Percentiles rank a stretch among this genome's conserved stretches.
Conservation (phyloP, 2,113 vertebrate species). For the Dasypus novemcinctus region DNA sequence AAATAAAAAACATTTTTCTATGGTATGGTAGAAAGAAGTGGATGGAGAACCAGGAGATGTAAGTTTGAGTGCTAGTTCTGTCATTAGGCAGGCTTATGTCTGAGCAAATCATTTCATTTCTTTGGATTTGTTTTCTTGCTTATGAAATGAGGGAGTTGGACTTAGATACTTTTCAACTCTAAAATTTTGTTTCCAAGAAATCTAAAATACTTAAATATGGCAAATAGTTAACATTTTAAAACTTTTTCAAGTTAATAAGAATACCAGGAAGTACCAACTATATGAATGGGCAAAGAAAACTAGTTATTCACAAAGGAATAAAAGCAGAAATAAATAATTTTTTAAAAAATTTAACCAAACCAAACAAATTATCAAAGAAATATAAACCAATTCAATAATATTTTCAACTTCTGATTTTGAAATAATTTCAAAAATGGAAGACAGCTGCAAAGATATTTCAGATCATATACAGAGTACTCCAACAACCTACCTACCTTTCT, state of each 20-base stretch:
- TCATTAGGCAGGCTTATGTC: rapidly evolving
- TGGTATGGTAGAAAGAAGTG: neutral
- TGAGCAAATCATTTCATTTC: neutral
- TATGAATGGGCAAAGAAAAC: neutral
- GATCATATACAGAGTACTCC: no score
- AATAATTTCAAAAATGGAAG: no score
- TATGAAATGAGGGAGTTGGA: neutral
- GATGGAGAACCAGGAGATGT: neutral
- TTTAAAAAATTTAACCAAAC: neutral
- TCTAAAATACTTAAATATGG: neutral
- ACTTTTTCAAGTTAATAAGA: neutral
- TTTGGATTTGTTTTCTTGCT: neutral
- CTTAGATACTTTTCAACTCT: neutral
- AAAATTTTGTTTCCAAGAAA: neutral
- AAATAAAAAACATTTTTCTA: neutral
- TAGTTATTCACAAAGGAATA: neutral
- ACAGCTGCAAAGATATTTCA: no score
- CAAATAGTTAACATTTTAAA: constrained; percentile 15
- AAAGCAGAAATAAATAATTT: neutral
- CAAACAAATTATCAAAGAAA: neutral
- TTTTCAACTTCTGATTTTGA: neutral
- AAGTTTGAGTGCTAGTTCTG: neutral
- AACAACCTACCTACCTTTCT: no score
- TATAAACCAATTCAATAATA: neutral
- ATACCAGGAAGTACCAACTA: neutral